Evolutionary conservation across 2,888 invertebrate species (phyloP), one percentile per base, ranked within the genome.

Genomic region (Pardosa pseudoannulata): DNA sequence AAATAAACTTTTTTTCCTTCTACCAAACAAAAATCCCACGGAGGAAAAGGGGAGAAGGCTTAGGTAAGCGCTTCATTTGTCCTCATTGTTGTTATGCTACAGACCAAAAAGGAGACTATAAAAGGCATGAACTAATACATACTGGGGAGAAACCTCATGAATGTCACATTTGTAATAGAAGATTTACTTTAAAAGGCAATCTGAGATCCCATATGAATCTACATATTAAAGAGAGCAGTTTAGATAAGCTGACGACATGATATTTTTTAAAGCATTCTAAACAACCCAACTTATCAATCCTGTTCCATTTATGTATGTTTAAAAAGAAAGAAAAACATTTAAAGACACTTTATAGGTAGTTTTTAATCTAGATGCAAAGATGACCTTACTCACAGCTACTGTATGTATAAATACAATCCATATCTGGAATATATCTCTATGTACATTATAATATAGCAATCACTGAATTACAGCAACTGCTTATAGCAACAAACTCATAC

Each of bases 131-230:
- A 36, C 6, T 71, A 6, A 71, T 62, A n/a, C 79, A 79, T 31
- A 71, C 79, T n/a, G 79, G 79, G 19, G 79, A 64, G 31, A 71
- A 71, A 64, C 79, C 79, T 29, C 79, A 79, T 41, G 16, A 7
- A 41, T 79, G 79, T 19, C 19, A 27, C n/a, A 23, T 79, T 19
- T 79, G 79, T 64, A n/a, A 23, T 5, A 79, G 29, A 46, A 62
- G 71, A 7, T 79, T 79, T 32, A 79, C 62, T 28, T 11, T 71
- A 36, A 79, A 79, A 46, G 79, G 79, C 19, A 79, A 79, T 28
- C 41, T 79, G 5, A 62, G 39, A 27, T 27, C 64, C 29, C 79
- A 79, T 64, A 31, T 79, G 27, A 32, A 13, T 56, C 28, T 70
- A 13, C 78, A 78, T 70, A 16, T 19, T 11, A 65, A 31, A 65